Evolutionary conservation across 2,888 invertebrate species (phyloP).

Genomic region (Ormyrus pomaceus): DNA sequence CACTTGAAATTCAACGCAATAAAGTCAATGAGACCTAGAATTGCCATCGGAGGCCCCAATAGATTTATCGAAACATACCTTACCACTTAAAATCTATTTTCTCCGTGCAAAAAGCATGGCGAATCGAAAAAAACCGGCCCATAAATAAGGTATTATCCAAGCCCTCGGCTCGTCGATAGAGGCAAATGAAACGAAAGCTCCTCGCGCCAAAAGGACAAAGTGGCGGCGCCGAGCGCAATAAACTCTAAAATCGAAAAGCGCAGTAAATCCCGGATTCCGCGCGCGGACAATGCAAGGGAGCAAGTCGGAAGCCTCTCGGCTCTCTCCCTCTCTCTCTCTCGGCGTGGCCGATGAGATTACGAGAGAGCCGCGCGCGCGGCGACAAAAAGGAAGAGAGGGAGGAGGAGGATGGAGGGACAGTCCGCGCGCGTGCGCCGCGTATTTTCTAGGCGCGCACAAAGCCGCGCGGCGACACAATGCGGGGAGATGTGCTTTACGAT

Average conservation of each 20-base stretch:
- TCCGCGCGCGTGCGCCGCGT: not conserved
- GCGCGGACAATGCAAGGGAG: constrained; percentile 56
- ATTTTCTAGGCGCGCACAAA: constrained; percentile 33
- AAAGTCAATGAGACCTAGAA: no score
- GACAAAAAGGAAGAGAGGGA: constrained; percentile 2
- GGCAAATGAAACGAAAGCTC: no score
- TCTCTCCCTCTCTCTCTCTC: constrained; percentile 53
- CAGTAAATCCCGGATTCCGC: constrained; percentile 66
- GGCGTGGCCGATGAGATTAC: constrained; percentile 70
- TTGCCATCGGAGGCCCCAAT: not conserved
- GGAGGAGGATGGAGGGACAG: not conserved
- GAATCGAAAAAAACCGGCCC: not conserved
- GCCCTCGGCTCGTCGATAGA: no score
- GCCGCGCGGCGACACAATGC: constrained; percentile 27
- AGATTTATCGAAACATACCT: constrained; percentile 4
- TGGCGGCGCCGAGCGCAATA: constrained; percentile 21
- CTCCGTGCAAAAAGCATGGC: not conserved
- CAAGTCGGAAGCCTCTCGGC: constrained; percentile 61
- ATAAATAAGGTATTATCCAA: no score
- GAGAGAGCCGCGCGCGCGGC: constrained; percentile 13
- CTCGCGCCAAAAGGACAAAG: no score
- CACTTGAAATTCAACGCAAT: no score
- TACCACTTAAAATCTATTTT: not conserved
- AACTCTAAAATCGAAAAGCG: constrained; percentile 69
- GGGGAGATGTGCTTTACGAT: constrained; percentile 45